These are phyloP conservation scores for Austrolebias charrua DNA, from an alignment of 2,797 vertebrate species.

Conservation along the genomic window DNA sequence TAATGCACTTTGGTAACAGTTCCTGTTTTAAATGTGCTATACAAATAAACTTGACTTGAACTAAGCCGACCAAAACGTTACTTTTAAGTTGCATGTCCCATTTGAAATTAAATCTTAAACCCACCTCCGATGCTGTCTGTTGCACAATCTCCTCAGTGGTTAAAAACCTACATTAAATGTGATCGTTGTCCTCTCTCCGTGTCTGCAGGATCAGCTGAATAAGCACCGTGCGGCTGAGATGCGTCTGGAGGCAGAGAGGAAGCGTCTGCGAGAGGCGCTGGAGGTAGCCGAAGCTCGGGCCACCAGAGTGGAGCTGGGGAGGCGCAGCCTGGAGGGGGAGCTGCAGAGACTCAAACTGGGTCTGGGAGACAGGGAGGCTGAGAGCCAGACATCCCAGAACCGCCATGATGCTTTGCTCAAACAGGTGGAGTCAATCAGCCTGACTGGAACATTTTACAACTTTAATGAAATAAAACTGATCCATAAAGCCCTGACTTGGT, in stretches of 20 bases:
- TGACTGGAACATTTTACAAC: too few species aligned
- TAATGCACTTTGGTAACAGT: too few species aligned
- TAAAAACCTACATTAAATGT: neutral
- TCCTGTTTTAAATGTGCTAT: too few species aligned
- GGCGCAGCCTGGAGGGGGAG: slow-evolving; percentile 87
- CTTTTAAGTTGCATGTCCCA: too few species aligned
- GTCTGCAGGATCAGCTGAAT: slow-evolving; percentile 83
- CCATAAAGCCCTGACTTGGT: too few species aligned
- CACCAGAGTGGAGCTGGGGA: slow-evolving; percentile 86
- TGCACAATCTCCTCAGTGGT: neutral
- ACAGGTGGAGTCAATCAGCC: slow-evolving; percentile 72
- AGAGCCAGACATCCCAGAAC: slow-evolving; percentile 80
- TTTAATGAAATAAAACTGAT: too few species aligned
- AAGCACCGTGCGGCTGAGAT: slow-evolving; percentile 79
- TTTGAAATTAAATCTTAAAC: too few species aligned
- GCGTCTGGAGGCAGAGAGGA: slow-evolving; percentile 84
- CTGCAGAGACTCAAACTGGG: slow-evolving; percentile 83
- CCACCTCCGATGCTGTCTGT: neutral
- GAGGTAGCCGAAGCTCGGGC: slow-evolving; percentile 83
- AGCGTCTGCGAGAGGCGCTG: slow-evolving; percentile 85
- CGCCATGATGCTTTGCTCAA: slow-evolving; percentile 78
- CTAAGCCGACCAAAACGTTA: too few species aligned
- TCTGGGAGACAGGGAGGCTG: slow-evolving; percentile 79
- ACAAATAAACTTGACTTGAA: too few species aligned
- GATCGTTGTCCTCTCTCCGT: neutral